Evolutionary conservation across 2,888 invertebrate species (phyloP).

Genomic region (Leptothorax acervorum): DNA sequence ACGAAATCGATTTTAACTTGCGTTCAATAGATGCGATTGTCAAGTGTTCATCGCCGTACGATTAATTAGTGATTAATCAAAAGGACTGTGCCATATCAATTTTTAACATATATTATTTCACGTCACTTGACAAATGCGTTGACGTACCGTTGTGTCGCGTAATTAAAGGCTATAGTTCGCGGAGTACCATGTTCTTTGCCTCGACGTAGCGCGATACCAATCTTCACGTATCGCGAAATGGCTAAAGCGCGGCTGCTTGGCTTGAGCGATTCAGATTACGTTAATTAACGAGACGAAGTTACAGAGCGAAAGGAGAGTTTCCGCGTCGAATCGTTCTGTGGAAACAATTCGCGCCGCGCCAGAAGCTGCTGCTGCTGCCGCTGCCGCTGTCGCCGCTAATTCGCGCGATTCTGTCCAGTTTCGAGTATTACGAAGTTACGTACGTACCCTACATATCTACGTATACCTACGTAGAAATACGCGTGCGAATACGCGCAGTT

Average conservation of each 20-base stretch:
- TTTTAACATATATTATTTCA: neutral
- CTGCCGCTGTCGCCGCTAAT: conserved; percentile 32
- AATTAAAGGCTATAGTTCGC: conserved; percentile 18
- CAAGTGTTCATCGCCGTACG: neutral
- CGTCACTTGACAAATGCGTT: conserved; percentile 11
- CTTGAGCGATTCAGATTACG: conserved; percentile 39
- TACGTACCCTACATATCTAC: conserved; percentile 12
- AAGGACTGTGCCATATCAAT: neutral
- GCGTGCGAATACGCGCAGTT: conserved; percentile 40
- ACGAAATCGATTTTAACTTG: neutral
- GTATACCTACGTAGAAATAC: conserved; percentile 50
- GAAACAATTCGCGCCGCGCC: conserved; percentile 47
- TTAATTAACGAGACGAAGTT: conserved; percentile 60
- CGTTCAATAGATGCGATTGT: neutral
- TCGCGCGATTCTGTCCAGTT: conserved; percentile 58
- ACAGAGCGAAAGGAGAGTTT: conserved; percentile 38
- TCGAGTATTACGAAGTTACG: conserved; percentile 40
- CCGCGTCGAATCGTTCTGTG: conserved; percentile 41
- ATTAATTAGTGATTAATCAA: neutral
- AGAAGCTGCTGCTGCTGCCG: conserved; percentile 33
- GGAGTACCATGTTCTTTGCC: conserved; percentile 20
- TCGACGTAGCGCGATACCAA: conserved; percentile 27
- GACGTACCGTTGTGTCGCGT: neutral
- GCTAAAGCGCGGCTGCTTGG: conserved; percentile 30
- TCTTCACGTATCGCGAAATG: conserved; percentile 39